Conservation (phyloP, 2,888 invertebrate genomes). For the Erpobdella octoculata region DNA sequence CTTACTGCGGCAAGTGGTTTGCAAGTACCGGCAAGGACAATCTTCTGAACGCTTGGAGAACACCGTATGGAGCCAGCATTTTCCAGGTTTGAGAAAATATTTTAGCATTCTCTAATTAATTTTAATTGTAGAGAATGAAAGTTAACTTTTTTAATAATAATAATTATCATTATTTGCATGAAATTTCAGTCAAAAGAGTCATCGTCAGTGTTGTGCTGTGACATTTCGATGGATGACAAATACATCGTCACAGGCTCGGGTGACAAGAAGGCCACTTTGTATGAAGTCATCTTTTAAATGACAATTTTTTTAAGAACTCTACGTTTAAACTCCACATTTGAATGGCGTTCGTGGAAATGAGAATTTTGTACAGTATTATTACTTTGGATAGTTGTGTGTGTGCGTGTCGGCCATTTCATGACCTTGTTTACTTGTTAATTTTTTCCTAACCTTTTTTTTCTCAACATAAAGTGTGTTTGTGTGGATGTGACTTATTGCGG, state of each 20-base stretch:
- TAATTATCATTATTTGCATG: not conserved
- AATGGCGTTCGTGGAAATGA: not conserved
- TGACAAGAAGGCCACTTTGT: conserved; percentile 91
- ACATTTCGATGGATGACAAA: conserved; percentile 91
- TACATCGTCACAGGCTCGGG: conserved; percentile 93
- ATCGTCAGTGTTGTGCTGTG: conserved; percentile 89
- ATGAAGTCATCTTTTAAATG: conserved; percentile 72
- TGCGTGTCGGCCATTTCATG: not conserved
- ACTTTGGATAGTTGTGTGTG: not conserved
- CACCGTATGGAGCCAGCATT: conserved; percentile 86
- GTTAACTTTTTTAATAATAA: not conserved
- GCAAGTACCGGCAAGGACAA: conserved; percentile 90
- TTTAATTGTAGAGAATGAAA: not conserved
- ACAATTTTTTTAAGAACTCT: too few relatives aligned
- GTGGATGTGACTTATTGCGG: too few relatives aligned
- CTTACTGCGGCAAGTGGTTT: conserved; percentile 90
- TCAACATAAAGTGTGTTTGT: too few relatives aligned
- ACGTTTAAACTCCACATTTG: too few relatives aligned
- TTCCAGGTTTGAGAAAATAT: conserved; percentile 65
- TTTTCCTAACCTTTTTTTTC: too few relatives aligned
- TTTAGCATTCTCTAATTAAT: not conserved
- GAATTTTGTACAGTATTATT: not conserved
- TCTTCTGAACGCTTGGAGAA: conserved; percentile 85
- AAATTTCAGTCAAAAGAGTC: conserved; percentile 68
- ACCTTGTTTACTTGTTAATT: too few relatives aligned